These are phyloP conservation scores for Endomychus coccineus DNA, from an alignment of 2,888 invertebrate genomes.

Conservation along the genomic window DNA sequence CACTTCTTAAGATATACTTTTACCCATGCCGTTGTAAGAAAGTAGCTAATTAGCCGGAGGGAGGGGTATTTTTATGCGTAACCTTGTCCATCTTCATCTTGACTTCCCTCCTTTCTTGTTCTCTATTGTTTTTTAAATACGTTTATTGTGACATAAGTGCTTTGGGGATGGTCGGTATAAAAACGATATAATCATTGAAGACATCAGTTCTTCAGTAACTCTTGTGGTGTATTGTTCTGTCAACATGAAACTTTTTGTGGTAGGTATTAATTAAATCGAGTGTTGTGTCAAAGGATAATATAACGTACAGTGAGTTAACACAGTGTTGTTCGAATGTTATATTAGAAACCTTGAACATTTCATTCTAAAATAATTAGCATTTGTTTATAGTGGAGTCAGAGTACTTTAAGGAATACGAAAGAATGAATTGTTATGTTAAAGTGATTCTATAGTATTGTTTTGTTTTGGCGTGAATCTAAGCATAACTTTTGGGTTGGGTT, in stretches of 20 bases:
- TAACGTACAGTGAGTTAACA: too few relatives aligned
- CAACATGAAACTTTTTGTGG: constrained; percentile 31
- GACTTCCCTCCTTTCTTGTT: not conserved
- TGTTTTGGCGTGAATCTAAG: too few relatives aligned
- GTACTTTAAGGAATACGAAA: too few relatives aligned
- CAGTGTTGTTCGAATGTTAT: too few relatives aligned
- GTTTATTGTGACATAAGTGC: constrained; percentile 4
- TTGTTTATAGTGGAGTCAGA: too few relatives aligned
- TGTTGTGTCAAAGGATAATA: not conserved
- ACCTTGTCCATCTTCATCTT: constrained; percentile 13
- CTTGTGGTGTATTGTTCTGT: constrained; percentile 10
- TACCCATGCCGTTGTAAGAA: too few relatives aligned
- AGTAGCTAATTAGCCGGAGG: constrained; percentile 9
- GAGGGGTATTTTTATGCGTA: constrained; percentile 11
- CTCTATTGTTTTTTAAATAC: not conserved
- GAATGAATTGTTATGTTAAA: too few relatives aligned
- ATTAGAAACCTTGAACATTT: too few relatives aligned
- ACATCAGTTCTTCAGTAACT: constrained; percentile 14
- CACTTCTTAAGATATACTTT: too few relatives aligned
- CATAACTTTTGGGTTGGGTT: too few relatives aligned
- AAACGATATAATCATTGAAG: constrained; percentile 5
- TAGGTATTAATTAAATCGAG: constrained; percentile 23
- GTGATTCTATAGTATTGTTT: too few relatives aligned
- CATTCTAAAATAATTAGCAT: too few relatives aligned
- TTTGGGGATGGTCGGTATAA: constrained; percentile 14